Conservation (phyloP, 2,113 vertebrate species). For the Climacteris rufus region DNA sequence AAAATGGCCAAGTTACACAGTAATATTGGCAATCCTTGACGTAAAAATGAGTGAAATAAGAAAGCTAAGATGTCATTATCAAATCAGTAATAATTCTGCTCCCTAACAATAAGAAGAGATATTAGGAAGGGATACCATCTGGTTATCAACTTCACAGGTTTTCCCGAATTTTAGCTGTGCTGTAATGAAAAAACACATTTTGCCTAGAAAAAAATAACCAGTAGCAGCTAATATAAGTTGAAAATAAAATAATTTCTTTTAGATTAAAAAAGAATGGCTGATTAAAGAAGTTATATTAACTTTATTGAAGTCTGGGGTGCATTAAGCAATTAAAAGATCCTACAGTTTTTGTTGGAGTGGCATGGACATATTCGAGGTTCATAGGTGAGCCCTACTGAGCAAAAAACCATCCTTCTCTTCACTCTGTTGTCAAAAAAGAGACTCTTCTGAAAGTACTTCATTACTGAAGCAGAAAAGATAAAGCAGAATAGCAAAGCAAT, state of each 20-base stretch:
- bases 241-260: background rate
- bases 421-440: background rate
- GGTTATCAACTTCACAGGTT: background rate
- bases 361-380: background rate
- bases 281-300: background rate
- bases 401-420: background rate
- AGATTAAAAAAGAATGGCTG: background rate
- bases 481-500: constrained; percentile 4
- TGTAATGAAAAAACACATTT: background rate
- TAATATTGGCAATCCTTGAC: background rate
- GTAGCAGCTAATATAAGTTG: background rate
- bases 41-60: background rate
- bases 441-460: background rate
- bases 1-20: background rate
- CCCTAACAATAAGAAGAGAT: background rate
- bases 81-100: background rate
- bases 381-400: background rate
- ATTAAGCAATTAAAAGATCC: background rate
- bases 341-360: background rate
- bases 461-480: background rate
- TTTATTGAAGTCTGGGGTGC: background rate
- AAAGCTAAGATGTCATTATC: background rate
- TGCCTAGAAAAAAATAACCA: background rate
- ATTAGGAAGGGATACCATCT: background rate
- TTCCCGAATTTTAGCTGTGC: background rate